Evolutionary conservation across 64 coral and sea anemone genomes (phyloP), one percentile per base, ranked within the genome.

Genomic region (Actinia tenebrosa): DNA sequence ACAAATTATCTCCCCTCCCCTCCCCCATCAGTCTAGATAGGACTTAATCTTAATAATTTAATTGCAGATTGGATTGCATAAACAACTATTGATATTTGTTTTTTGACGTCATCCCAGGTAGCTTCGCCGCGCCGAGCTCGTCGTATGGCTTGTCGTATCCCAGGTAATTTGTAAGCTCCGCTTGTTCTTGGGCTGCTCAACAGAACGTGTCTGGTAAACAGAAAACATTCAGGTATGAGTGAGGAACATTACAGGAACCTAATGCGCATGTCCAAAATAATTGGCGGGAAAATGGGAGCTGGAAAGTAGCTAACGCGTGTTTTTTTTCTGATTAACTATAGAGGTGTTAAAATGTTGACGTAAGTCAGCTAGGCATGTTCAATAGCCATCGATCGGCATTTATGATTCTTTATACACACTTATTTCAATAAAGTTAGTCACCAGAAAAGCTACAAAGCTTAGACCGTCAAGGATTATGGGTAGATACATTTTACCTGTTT

Each of bases 11-110:
- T 58, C 56, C 56, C 56, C 56, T 58, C 15, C 56, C 56, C 63
- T 3, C n/a, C 5, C 18, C 19, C 4, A 20, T 25, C 19, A 26
- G 23, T 81, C 27, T 75, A 78, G 64, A 92, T 83, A 16, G 90
- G 90, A 4, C 53, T 64, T 23, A 92, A 60, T 42, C 83, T 80
- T 8, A 92, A 84, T 46, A 92, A 46, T 4, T 92, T 77, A 42
- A 72, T 71, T 44, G 94, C 94, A 59, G 91, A 96, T 23, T 90
- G 85, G 69, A 96, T 90, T 56, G 91, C 88, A 63, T 96, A 96
- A 27, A 92, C 71, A 15, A 80, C 91, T 68, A 96, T 68, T 25
- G 94, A 93, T 80, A 96, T 56, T 91, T 96, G 94, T 22, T 93
- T 89, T 60, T 93, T 96, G n/a, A 96, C 88, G 44, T 90, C 91